These are phyloP conservation scores for Atherinosoma microstoma DNA, from an alignment of 2,797 vertebrate species.

Conservation along the genomic window DNA sequence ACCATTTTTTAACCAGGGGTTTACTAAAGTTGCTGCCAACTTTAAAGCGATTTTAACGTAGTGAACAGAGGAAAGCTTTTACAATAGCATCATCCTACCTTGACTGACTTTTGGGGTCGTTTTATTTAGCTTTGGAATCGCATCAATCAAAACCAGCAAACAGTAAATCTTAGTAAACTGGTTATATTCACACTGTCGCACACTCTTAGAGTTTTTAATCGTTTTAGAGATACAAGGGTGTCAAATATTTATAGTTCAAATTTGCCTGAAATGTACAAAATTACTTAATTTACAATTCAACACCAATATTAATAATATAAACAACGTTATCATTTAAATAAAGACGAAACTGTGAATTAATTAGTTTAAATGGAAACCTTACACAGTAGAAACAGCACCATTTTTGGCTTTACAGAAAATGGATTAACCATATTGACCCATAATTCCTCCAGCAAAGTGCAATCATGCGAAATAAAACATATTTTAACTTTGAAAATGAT, in stretches of 20 bases:
- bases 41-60: slow-evolving; percentile 27
- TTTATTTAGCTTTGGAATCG: slow-evolving; percentile 53
- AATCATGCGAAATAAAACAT: neutral
- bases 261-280: slow-evolving; percentile 9
- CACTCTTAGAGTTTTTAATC: slow-evolving; percentile 48
- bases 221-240: slow-evolving; percentile 42
- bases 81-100: slow-evolving; percentile 49
- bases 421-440: neutral
- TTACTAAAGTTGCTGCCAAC: slow-evolving; percentile 51
- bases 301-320: neutral
- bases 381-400: slow-evolving; percentile 5
- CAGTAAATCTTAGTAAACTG: slow-evolving; percentile 45
- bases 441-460: neutral
- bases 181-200: slow-evolving; percentile 22
- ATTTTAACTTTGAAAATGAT: neutral
- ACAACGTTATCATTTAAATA: neutral
- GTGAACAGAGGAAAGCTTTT: slow-evolving; percentile 32
- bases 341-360: slow-evolving; percentile 13
- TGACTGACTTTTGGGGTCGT: slow-evolving; percentile 45
- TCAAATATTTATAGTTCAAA: slow-evolving; percentile 15
- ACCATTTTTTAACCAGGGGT: slow-evolving; percentile 47
- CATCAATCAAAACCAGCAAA: slow-evolving; percentile 57
- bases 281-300: too few species aligned
- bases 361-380: slow-evolving; percentile 7
- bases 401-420: slow-evolving; percentile 11